These are phyloP conservation scores for Barnardius zonarius DNA, from an alignment of 2,113 vertebrate genomes.

Conservation along the genomic window DNA sequence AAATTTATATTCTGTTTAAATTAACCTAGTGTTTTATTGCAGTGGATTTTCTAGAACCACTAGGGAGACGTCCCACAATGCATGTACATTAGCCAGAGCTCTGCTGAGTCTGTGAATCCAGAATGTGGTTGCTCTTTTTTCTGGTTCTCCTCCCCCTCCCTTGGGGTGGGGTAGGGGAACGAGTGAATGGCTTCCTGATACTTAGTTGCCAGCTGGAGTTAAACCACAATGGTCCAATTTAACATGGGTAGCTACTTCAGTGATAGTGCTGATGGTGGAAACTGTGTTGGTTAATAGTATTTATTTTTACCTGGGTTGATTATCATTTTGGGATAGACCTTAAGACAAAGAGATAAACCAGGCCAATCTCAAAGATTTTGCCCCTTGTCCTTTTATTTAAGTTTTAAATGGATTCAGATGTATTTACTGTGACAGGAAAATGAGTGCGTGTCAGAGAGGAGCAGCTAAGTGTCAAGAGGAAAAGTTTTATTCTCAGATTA, in stretches of 20 bases:
- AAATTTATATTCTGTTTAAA: not conserved
- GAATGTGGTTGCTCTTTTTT: not conserved
- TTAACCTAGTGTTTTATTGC: not conserved
- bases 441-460: not conserved
- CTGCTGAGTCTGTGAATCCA: not conserved
- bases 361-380: not conserved
- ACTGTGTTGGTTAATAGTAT: not conserved
- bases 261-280: not conserved
- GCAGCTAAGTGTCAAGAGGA: not conserved
- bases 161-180: not conserved
- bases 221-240: not conserved
- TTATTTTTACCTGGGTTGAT: not conserved
- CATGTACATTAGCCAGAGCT: not conserved
- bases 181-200: not conserved
- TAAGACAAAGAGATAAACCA: not conserved
- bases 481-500: not conserved
- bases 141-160: not conserved
- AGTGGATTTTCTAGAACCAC: not conserved
- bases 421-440: not conserved
- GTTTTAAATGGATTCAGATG: not conserved
- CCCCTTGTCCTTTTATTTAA: not conserved
- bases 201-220: not conserved
- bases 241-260: not conserved
- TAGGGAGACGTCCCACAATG: not conserved
- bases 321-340: not conserved